Evolutionary conservation across 2,797 vertebrate species (phyloP).

Genomic region (Gymnothorax reevesii): DNA sequence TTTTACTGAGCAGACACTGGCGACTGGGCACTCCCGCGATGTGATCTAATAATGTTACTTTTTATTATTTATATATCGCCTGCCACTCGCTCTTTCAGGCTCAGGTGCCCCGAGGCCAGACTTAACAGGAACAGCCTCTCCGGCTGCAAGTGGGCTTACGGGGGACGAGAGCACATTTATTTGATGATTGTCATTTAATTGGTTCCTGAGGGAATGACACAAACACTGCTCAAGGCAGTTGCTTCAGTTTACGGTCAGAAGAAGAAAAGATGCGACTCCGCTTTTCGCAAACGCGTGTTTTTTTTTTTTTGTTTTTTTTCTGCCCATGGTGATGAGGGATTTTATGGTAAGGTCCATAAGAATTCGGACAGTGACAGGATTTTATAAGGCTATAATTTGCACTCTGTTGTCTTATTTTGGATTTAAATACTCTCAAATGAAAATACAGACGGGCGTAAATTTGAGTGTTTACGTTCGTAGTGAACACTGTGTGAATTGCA

Average conservation of each 20-base stretch:
- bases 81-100: background rate
- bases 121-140: conserved; percentile 8
- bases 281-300: background rate
- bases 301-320: background rate
- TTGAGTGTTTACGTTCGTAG: no score
- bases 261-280: background rate
- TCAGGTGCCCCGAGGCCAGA: background rate
- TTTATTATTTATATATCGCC: background rate
- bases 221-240: background rate
- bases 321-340: background rate
- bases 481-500: no score
- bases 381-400: no score
- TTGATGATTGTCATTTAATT: conserved; percentile 20
- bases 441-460: no score
- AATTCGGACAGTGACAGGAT: no score
- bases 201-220: background rate
- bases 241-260: conserved; percentile 5
- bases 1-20: background rate
- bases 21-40: background rate
- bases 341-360: no score
- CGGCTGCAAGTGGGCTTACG: background rate
- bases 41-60: background rate
- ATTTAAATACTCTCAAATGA: no score
- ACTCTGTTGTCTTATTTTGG: no score
- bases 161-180: background rate